Evolutionary conservation across 2,888 invertebrate species (phyloP), one percentile per base, ranked within the genome.

Genomic region (Eretmocerus hayati): DNA sequence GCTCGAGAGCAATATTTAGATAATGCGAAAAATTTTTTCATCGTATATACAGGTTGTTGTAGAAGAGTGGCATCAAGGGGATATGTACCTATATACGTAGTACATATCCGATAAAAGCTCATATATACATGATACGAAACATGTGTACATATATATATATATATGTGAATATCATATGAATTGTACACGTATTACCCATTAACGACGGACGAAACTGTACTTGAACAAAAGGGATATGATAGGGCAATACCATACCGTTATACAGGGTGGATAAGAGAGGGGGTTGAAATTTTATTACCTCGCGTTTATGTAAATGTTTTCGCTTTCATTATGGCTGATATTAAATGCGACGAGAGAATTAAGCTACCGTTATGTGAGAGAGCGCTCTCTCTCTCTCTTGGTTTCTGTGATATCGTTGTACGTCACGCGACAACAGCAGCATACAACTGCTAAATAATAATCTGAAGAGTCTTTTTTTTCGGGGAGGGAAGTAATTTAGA

Each of bases 271-370:
- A 11, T n/a, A 35, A 23, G 32, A 16, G n/a, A 11, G 8, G 16
- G 37, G 31, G 26, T 23, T 21, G 20, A 36, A 5, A 6, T 26
- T 26, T 26, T 26, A 26, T 26, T 26, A 11, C 26, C 26, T 26
- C 26, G n/a, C 33, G 11, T 42, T 38, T 11, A 13, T 30, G 35
- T 2, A 30, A 44, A 38, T 42, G 39, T 50, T 44, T 50, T 45
- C 45, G 16, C 49, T 50, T 45, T 45, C 49, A 18, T 36, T 26
- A n/a, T 18, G 22, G 23, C 4, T 16, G 13, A 23, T 31, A 42
- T 35, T 37, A 37, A 42, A 48, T 42, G 16, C 31, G 35, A 35
- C 16, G 16, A 26, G 26, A 26, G 26, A 26, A 26, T 26, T 26
- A 26, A 26, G 8, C 16, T 3, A 18, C 35, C 5, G 6, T 15